Conservation (phyloP, 2,888 invertebrate species). For the Microctonus brassicae region DNA sequence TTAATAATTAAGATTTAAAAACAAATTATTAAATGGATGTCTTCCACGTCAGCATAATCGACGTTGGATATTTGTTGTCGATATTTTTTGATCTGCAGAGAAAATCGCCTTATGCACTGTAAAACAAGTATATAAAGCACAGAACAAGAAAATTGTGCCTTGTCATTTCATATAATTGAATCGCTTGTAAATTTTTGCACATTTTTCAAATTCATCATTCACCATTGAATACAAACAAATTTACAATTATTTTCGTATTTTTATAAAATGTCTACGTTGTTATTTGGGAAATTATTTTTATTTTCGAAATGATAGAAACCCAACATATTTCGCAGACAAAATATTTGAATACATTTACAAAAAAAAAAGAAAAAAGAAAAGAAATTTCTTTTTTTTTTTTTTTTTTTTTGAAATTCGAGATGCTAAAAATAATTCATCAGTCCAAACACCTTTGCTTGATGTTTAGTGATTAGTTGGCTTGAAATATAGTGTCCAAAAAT, state of each 20-base stretch:
- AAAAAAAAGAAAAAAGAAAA: not conserved
- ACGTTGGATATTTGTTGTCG: conserved; percentile 31
- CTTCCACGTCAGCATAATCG: conserved; percentile 48
- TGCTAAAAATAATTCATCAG: not conserved
- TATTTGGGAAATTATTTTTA: not conserved
- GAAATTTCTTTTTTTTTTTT: too few relatives aligned
- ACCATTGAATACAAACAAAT: conserved; percentile 28
- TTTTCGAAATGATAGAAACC: not conserved
- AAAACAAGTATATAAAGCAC: conserved; percentile 50
- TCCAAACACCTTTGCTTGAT: not conserved
- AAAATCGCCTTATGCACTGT: conserved; percentile 54
- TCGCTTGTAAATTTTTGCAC: conserved; percentile 38
- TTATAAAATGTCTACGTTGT: conserved; percentile 15
- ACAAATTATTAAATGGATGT: conserved; percentile 44
- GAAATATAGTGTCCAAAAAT: not conserved
- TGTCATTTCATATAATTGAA: conserved; percentile 43
- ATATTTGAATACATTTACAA: too few relatives aligned
- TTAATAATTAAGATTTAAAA: conserved; percentile 29
- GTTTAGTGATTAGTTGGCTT: conserved; percentile 16
- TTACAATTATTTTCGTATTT: conserved; percentile 33
- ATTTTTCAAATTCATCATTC: not conserved
- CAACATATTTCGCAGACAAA: too few relatives aligned
- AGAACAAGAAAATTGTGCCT: conserved; percentile 58
- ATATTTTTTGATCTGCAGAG: conserved; percentile 47
- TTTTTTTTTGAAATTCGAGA: not conserved